A percentile compares a stretch with the other conserved stretches of the same genome.
Conservation (phyloP, 1,140 invertebrate species). For the Cephus cinctus region DNA sequence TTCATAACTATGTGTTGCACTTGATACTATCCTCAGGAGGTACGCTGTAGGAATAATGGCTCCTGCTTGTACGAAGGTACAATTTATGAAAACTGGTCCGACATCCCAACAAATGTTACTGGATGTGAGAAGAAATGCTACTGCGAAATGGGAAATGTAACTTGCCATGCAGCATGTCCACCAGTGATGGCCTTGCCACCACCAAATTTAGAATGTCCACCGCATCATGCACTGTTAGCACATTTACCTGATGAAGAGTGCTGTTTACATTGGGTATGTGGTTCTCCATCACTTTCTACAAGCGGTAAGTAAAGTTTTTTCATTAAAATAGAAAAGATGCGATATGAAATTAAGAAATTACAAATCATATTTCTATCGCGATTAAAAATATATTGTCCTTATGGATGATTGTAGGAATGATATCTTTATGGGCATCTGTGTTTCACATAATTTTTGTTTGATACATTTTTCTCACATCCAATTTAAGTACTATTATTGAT, state of each 20-base stretch:
- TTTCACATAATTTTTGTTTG: too few species aligned
- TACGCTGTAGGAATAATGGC: conserved; percentile 75
- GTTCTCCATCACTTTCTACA: too few species aligned
- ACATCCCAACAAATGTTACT: conserved; percentile 61
- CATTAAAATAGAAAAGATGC: too few species aligned
- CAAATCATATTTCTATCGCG: too few species aligned
- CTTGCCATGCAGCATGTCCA: conserved; percentile 77
- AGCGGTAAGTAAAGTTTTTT: too few species aligned
- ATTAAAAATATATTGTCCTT: too few species aligned
- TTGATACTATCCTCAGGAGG: conserved; percentile 50
- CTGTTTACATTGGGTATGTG: conserved; percentile 73
- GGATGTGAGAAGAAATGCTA: conserved; percentile 84
- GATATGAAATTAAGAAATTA: too few species aligned
- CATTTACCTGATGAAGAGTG: conserved; percentile 78
- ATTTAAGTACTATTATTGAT: too few species aligned
- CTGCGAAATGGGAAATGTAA: conserved; percentile 82
- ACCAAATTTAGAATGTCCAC: conserved; percentile 67
- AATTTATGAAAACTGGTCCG: conserved; percentile 60
- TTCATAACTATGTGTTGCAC: neutral
- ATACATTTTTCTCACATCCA: too few species aligned
- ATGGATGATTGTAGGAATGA: too few species aligned
- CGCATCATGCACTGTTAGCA: conserved; percentile 62
- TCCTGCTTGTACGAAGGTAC: conserved; percentile 71
- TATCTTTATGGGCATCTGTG: too few species aligned
- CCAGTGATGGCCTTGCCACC: conserved; percentile 74